Base-by-base conservation (phyloP, 2,888 invertebrate genomes). In the Agrotis puta region DNA sequence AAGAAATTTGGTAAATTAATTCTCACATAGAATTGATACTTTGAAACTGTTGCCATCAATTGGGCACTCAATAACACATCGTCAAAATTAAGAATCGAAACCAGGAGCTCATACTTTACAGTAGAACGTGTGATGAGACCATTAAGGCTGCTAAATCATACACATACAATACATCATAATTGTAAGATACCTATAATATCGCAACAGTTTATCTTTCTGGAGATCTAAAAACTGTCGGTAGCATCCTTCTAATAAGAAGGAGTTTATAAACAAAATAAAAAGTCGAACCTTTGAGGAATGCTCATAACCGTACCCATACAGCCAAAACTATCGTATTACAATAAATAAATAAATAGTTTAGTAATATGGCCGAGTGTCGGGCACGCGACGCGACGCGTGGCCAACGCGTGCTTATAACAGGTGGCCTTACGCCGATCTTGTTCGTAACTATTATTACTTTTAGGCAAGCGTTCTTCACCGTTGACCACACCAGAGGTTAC, bases 371-470 rank as follows among this genome's bases (percentile, higher is more conserved):
- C 11, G 3, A 11, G 6, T 18, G 2, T 3, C 5, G 9, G 64
- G 16, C 77, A 73, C 73, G 73, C 51, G 73, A 51, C 79, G 5
- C 18, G 45, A n/a, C 63, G 79, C 45, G 73, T 79, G 82, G 2
- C 73, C n/a, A 58, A 1, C 82, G 54, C 74, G 82, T 79, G 82
- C 4, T 16, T n/a, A 16, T 72, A 79, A 73, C 62, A 73, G 68
- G 73, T 73, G 64, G 64, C 74, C 22, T 57, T 7, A 65, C 33
- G 73, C 58, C n/a, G 51, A 56, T 43, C 24, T 48, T 63, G 33
- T 24, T 20, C n/a, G 45, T 53, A 24, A 67, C 64, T 72, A 72
- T 5, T 3, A 27, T 27, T 27, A 27, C 27, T 27, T 27, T 5
- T 27, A 27, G 27, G 27, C 27, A 27, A 27, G 27, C 4, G 3